Conservation (phyloP, 1,140 invertebrate genomes). For the Lithobius niger region DNA sequence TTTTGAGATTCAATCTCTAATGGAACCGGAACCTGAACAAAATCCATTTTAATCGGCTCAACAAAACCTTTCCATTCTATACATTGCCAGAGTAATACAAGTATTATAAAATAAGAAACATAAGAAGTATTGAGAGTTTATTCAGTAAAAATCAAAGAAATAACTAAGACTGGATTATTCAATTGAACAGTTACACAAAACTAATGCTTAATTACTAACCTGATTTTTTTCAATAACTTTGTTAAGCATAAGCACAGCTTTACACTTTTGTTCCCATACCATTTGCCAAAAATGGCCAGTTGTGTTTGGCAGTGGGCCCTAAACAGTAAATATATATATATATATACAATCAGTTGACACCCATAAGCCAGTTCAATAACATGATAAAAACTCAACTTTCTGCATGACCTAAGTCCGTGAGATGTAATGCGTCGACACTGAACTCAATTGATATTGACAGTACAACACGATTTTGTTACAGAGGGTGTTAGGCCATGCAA, state of each 20-base stretch:
- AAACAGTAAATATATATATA: constrained; percentile 42
- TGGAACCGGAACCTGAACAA: too few species aligned
- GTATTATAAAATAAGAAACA: background rate
- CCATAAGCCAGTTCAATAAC: too few species aligned
- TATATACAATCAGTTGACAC: too few species aligned
- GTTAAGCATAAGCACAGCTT: constrained; percentile 88
- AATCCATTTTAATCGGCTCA: background rate
- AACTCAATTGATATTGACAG: too few species aligned
- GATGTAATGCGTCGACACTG: too few species aligned
- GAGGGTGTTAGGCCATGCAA: too few species aligned
- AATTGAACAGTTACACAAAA: background rate
- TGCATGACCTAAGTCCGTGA: too few species aligned
- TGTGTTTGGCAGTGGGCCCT: constrained; percentile 78
- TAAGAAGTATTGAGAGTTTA: background rate
- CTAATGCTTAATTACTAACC: constrained; percentile 28
- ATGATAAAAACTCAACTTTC: constrained; percentile 13
- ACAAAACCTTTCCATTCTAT: background rate
- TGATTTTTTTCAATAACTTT: constrained; percentile 86
- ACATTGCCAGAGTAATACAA: background rate
- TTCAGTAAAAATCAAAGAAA: background rate
- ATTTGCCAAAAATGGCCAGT: constrained; percentile 92
- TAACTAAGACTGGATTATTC: background rate
- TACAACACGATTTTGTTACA: too few species aligned
- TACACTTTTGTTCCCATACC: constrained; percentile 89
- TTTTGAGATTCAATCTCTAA: too few species aligned